These are phyloP conservation scores for Choloepus hoffmanni DNA, from an alignment of 2,113 vertebrate species.

Conservation along the genomic window DNA sequence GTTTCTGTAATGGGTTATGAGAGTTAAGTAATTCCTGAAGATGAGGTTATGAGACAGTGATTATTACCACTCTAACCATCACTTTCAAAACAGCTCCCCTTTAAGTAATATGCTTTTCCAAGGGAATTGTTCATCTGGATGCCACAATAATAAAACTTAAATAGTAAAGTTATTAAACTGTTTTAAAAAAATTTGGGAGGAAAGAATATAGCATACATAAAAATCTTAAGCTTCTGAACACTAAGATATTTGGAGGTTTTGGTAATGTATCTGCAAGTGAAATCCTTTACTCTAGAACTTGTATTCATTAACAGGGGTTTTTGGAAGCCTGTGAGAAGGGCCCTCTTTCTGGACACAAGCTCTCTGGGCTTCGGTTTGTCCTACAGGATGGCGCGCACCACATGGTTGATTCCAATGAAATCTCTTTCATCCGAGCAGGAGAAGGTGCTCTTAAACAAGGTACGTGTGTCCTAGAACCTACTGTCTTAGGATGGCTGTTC, in stretches of 20 bases:
- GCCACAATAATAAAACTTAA: not conserved
- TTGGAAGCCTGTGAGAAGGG: conserved; percentile 94
- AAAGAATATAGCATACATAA: not conserved
- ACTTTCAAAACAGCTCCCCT: not conserved
- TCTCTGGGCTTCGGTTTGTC: conserved; percentile 94
- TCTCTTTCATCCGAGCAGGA: conserved; percentile 96
- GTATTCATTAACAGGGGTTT: conserved; percentile 90
- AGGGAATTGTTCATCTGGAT: not conserved
- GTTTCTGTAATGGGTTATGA: not conserved
- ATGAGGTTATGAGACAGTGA: not conserved
- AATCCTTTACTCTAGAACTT: not conserved
- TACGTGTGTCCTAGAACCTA: conserved; percentile 42
- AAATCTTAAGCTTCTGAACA: not conserved
- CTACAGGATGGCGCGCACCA: conserved; percentile 95
- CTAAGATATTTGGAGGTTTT: not conserved
- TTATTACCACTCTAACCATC: not conserved
- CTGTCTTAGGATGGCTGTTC: fast-evolving
- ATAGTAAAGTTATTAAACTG: not conserved
- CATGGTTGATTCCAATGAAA: conserved; percentile 98
- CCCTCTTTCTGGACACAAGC: conserved; percentile 91
- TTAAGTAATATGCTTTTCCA: not conserved
- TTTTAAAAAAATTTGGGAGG: not conserved
- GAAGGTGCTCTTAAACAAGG: conserved; percentile 97
- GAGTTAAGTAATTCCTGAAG: not conserved
- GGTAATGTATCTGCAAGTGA: not conserved